Evolutionary conservation across 2,797 vertebrate genomes (phyloP), one percentile per base, ranked within the genome.

Genomic region (Tarsius wallacei): DNA sequence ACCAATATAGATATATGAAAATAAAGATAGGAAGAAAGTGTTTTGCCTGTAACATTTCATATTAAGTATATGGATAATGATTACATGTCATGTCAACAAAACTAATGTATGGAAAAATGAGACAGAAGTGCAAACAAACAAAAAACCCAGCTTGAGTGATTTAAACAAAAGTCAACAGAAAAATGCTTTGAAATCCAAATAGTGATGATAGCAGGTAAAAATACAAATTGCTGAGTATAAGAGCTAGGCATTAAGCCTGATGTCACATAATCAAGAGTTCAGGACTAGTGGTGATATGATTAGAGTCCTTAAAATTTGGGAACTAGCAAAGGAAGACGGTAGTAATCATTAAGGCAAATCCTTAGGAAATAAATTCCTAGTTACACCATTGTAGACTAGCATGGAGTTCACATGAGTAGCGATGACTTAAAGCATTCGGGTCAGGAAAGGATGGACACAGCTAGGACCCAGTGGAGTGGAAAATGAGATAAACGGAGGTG

Each of bases 311-410:
- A 64, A 26, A 78, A 63, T 55, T 31, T 63, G 63, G 51, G 7
- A 90, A 24, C 1, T 12, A 49, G 19, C 21, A 33, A 73, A 7
- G 55, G 19, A 71, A 53, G 9, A 49, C 2, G 28, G 17, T 2
- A n/a, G 6, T 10, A n/a, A n/a, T 1, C 5, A 2, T 47, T 22
- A n/a, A 5, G 16, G 28, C 1, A 63, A 49, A 57, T 66, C 17
- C 47, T 74, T 71, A 53, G 21, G 17, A 42, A 42, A 28, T 26
- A 47, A 76, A 71, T 3, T 63, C 57, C 19, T 31, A 21, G 2
- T 12, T 71, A 24, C 26, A 19, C 9, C 0, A 5, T 7, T 28
- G 2, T 0, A 2, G 22, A 31, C 7, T 21, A 82, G 1, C 0
- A 0, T 3, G 9, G 17, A 26, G 11, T 55, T 61, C 55, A 26